phyloP scores from a whole-genome alignment of 2,113 vertebrate genomes.

The Shinisaurus crocodilurus region DNA sequence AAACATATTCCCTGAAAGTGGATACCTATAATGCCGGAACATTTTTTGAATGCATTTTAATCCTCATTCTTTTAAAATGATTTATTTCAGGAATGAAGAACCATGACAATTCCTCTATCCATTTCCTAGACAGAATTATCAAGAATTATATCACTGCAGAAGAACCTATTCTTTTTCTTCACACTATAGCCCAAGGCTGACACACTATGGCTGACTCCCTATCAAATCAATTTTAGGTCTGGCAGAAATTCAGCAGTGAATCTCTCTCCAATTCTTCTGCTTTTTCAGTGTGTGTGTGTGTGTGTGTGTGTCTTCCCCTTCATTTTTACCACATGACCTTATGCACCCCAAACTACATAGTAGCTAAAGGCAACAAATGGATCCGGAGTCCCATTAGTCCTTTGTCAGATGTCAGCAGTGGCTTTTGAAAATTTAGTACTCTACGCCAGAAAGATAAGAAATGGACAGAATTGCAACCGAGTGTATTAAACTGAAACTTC shows the following conservation, averaged over 20 bases:
- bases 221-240: constrained; percentile 39
- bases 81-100: background rate
- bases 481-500: background rate
- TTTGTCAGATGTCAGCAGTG: background rate
- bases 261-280: background rate
- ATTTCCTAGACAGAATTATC: background rate
- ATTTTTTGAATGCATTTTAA: background rate
- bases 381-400: background rate
- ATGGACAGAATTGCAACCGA: background rate
- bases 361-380: background rate
- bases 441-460: background rate
- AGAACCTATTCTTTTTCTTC: constrained; percentile 23
- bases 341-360: background rate
- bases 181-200: background rate
- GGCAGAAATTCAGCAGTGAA: constrained; percentile 25
- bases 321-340: background rate
- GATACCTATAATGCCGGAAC: background rate
- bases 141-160: background rate
- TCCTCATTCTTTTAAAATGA: background rate
- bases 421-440: background rate
- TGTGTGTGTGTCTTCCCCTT: background rate
- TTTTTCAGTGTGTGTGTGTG: background rate
- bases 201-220: background rate
- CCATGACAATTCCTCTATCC: background rate
- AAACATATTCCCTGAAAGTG: background rate